These are phyloP conservation scores for Clarias magur DNA, from an alignment of 2,113 vertebrate species.

Conservation along the genomic window DNA sequence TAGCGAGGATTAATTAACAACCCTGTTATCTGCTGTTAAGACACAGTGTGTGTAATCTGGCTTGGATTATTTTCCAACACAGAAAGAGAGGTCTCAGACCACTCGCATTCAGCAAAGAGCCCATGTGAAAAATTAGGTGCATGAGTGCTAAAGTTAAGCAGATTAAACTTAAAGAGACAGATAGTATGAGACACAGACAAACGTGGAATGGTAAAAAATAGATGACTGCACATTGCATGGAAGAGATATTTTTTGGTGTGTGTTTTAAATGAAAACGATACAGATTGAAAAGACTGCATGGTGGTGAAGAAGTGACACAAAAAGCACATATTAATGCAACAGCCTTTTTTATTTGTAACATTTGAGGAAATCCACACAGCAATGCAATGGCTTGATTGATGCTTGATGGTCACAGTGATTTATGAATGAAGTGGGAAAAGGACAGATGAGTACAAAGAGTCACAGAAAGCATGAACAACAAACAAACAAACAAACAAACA, in stretches of 20 bases:
- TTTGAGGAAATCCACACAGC: conserved; percentile 20
- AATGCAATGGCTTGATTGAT: conserved; percentile 15
- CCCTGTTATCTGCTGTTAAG: conserved; percentile 64
- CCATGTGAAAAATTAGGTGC: conserved; percentile 21
- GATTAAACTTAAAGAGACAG: not conserved
- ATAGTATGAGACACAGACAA: conserved; percentile 30
- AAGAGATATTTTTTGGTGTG: not conserved
- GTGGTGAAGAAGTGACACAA: conserved; percentile 9
- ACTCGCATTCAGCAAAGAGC: conserved; percentile 26
- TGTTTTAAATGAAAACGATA: conserved; percentile 27
- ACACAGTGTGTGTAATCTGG: conserved; percentile 64
- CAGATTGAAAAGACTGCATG: conserved; percentile 11
- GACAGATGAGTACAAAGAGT: not conserved
- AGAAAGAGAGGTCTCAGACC: conserved; percentile 45
- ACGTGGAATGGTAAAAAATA: conserved; percentile 42
- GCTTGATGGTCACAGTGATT: conserved; percentile 4
- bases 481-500: not conserved
- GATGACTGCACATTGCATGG: not conserved
- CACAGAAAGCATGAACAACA: conserved; percentile 6
- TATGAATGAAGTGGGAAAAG: conserved; percentile 36
- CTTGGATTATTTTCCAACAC: conserved; percentile 62
- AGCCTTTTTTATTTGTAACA: conserved; percentile 33
- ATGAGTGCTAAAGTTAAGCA: not conserved
- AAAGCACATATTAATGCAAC: conserved; percentile 25
- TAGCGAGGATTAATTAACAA: conserved; percentile 63